Percentiles rank a stretch among this genome's conserved stretches.
Evolutionary conservation across 2,113 vertebrate genomes (phyloP).

Genomic region (Melanerpes formicivorus): DNA sequence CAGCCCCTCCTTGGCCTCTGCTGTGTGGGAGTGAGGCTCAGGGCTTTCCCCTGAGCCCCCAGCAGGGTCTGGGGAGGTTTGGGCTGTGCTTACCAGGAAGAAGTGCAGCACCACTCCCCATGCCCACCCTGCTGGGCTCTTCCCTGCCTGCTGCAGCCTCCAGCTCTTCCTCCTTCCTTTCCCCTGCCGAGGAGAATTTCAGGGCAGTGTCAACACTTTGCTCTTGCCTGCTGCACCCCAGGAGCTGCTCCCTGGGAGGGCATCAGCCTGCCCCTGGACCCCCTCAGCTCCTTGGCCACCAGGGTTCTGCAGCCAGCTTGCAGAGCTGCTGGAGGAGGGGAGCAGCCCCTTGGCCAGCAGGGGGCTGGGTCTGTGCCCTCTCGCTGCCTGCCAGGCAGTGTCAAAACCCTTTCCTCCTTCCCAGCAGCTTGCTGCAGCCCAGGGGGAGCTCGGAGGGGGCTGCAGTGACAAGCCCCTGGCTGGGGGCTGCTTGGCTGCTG

Average conservation of each 20-base stretch:
- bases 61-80: rapidly evolving
- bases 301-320: rapidly evolving
- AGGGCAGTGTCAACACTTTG: rapidly evolving
- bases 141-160: not conserved
- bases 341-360: not conserved
- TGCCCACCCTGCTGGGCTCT: slow-evolving; percentile 68
- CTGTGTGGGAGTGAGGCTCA: rapidly evolving
- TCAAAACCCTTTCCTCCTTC: rapidly evolving
- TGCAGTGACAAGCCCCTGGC: rapidly evolving
- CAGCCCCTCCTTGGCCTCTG: not conserved
- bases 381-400: not conserved
- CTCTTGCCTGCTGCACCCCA: rapidly evolving
- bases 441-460: rapidly evolving
- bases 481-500: not conserved
- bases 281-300: not conserved
- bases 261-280: not conserved
- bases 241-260: rapidly evolving
- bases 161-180: not conserved
- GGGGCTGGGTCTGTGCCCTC: rapidly evolving
- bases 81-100: slow-evolving; percentile 83
- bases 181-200: not conserved
- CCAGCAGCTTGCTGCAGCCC: not conserved
- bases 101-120: slow-evolving; percentile 94
- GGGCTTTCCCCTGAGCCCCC: not conserved
- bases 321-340: not conserved